These are phyloP conservation scores for Chelmon rostratus DNA, from an alignment of 2,797 vertebrate genomes.

Conservation along the genomic window DNA sequence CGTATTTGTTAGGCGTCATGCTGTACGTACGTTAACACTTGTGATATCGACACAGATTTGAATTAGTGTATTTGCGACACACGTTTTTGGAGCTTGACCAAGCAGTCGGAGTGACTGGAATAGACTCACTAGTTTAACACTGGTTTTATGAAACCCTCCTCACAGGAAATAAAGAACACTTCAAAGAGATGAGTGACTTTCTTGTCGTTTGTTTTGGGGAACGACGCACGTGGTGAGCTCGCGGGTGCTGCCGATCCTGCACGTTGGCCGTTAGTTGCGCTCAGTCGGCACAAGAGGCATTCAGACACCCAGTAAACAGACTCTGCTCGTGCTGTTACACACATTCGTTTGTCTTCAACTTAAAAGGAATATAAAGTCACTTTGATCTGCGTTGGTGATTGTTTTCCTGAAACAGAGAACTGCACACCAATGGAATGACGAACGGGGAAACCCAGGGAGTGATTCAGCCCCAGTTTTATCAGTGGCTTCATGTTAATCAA, in stretches of 20 bases:
- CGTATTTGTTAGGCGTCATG: constrained; percentile 65
- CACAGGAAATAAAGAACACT: constrained; percentile 73
- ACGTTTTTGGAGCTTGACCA: constrained; percentile 42
- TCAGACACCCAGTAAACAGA: constrained; percentile 17
- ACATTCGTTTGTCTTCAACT: constrained; percentile 24
- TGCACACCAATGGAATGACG: constrained; percentile 23
- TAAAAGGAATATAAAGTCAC: constrained; percentile 49
- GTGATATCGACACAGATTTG: constrained; percentile 47
- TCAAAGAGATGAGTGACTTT: constrained; percentile 37
- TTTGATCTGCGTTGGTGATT: constrained; percentile 45
- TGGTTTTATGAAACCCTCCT: constrained; percentile 55
- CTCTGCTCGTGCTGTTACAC: constrained; percentile 11
- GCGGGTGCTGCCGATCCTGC: constrained; percentile 1
- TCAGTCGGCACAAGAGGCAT: constrained; percentile 22
- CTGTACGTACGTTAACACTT: constrained; percentile 57
- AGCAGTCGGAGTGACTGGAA: constrained; percentile 16
- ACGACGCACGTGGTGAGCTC: background rate
- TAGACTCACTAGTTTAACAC: constrained; percentile 40
- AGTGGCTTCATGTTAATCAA: constrained; percentile 29
- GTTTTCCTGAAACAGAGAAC: constrained; percentile 45
- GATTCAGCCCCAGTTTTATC: constrained; percentile 35
- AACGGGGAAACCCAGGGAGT: constrained; percentile 26
- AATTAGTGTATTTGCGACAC: constrained; percentile 51
- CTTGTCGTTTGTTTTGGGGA: constrained; percentile 47
- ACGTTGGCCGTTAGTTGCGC: constrained; percentile 8